phyloP scores from a whole-genome alignment of 2,797 vertebrate species.

The Paratrypauchen microcephalus region DNA sequence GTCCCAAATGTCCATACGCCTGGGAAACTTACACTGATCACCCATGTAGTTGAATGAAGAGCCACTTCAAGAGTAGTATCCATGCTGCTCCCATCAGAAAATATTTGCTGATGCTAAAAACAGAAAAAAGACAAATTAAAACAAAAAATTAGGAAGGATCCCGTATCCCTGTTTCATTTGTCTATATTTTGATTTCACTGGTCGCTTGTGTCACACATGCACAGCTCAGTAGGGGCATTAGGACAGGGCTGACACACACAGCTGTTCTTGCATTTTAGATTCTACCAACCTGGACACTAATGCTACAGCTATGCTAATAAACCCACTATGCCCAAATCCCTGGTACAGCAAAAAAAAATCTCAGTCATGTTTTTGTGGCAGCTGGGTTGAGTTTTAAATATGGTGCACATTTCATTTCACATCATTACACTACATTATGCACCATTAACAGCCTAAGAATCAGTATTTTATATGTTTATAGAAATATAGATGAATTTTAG shows the following conservation, averaged over 20 bases:
- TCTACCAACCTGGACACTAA: conserved; percentile 28
- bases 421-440: not conserved
- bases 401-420: not conserved
- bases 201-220: conserved; percentile 29
- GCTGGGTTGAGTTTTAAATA: conserved; percentile 42
- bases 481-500: too few species aligned
- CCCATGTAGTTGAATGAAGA: conserved; percentile 38
- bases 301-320: conserved; percentile 50
- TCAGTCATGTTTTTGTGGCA: conserved; percentile 73
- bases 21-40: conserved; percentile 60
- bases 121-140: not conserved
- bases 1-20: not conserved
- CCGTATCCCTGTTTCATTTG: not conserved
- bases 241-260: conserved; percentile 67
- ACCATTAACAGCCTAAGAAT: not conserved
- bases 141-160: not conserved
- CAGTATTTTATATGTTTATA: not conserved
- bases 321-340: conserved; percentile 21
- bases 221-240: conserved; percentile 54
- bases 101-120: conserved; percentile 73
- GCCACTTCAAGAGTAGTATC: conserved; percentile 64
- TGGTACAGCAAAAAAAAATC: conserved; percentile 52
- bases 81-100: conserved; percentile 70
- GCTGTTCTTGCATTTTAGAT: conserved; percentile 54
- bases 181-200: conserved; percentile 16